A percentile compares a stretch with the other conserved stretches of the same genome.
Evolutionary conservation across 2,888 invertebrate genomes (phyloP).

Genomic region (Agrilus biguttatus): DNA sequence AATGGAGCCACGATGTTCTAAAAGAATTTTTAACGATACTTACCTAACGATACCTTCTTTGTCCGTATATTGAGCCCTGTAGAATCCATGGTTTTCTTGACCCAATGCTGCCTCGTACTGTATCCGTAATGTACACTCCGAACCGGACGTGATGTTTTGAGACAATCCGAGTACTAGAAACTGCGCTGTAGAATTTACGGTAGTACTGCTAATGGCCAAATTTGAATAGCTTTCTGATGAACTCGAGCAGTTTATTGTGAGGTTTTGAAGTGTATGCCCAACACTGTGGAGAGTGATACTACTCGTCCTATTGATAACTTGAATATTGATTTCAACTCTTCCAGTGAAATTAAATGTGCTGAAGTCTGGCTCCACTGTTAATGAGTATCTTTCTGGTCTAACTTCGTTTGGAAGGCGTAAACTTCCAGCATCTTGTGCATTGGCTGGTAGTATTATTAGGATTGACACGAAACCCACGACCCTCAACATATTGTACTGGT

Average conservation of each 20-base stretch:
- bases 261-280: too few species aligned
- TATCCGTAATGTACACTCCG: too few species aligned
- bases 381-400: constrained; percentile 3
- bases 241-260: too few species aligned
- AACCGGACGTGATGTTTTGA: too few species aligned
- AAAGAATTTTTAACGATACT: background rate
- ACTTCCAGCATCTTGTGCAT: background rate
- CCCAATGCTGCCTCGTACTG: background rate
- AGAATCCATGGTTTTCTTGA: constrained; percentile 5
- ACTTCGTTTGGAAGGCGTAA: constrained; percentile 6
- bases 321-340: constrained; percentile 4
- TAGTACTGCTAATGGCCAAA: too few species aligned
- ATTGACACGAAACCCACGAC: too few species aligned
- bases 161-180: too few species aligned
- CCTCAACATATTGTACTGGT: too few species aligned
- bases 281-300: constrained; percentile 6
- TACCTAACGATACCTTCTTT: constrained; percentile 4
- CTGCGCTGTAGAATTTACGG: too few species aligned
- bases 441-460: too few species aligned
- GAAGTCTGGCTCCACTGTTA: constrained; percentile 8
- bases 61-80: constrained; percentile 5
- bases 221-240: too few species aligned
- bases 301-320: constrained; percentile 1
- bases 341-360: constrained; percentile 5
- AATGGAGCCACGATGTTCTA: too few species aligned